Percentiles rank a stretch among this genome's conserved stretches.
Conservation (phyloP, 2,797 vertebrate genomes). For the Halcyon smyrnensis region DNA sequence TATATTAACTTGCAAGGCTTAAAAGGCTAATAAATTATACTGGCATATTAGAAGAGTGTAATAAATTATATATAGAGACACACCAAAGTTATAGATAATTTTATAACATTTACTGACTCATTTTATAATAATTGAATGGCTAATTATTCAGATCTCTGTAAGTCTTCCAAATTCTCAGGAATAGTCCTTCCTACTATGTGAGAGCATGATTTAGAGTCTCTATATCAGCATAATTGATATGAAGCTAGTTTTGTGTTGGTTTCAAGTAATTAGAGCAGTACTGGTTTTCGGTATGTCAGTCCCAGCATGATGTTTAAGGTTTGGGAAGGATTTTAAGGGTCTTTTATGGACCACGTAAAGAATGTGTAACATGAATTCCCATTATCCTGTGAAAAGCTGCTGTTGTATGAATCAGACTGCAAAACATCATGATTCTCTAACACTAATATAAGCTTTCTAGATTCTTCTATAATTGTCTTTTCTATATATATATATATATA, state of each 20-base stretch:
- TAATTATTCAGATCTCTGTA: rapidly evolving
- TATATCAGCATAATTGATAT: background rate
- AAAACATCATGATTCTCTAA: background rate
- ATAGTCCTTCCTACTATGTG: background rate
- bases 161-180: background rate
- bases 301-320: background rate
- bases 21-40: background rate
- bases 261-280: background rate
- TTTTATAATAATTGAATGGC: background rate
- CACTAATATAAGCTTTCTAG: background rate
- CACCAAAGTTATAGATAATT: background rate
- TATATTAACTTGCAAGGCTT: background rate
- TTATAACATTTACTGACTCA: background rate
- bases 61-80: too few species aligned
- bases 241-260: background rate
- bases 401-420: rapidly evolving
- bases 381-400: background rate
- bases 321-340: background rate
- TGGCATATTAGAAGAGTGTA: background rate
- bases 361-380: background rate
- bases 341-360: background rate
- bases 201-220: background rate
- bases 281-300: background rate
- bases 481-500: background rate
- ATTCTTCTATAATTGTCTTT: background rate